Evolutionary conservation across 2,888 invertebrate species (phyloP), one percentile per base, ranked within the genome.

Genomic region (Leucoptera coffeella): DNA sequence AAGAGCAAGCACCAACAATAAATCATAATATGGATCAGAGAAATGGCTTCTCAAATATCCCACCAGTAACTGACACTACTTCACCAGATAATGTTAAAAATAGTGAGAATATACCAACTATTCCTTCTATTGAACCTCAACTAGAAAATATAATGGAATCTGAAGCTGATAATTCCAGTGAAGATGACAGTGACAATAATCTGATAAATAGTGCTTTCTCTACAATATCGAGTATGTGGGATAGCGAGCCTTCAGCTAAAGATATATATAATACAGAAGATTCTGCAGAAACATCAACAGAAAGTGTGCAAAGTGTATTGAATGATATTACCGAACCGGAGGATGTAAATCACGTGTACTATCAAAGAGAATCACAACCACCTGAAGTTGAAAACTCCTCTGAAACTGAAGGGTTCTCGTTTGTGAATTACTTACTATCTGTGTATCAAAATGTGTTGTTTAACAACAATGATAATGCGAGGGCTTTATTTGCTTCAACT

Each of bases 351-450:
- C 36, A 45, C 31, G 15, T 27, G n/a, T 27, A 22, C 12, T 14
- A 23, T 21, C 11, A 6, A 13, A 23, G 23, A 27, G n/a, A 21
- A n/a, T 28, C 7, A n/a, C n/a, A n/a, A n/a, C n/a, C n/a, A n/a
- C n/a, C n/a, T 23, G 40, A 42, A 22, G 35, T 32, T 20, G 40
- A 47, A 28, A 35, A 39, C 12, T 40, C 45, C 29, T n/a, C n/a
- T n/a, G n/a, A n/a, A n/a, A n/a, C n/a, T n/a, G 49, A 53, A 32
- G 42, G 47, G 15, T 64, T 60, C 40, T 64, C 65, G 23, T 48
- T 64, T 34, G 26, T 56, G 20, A 47, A 45, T 25, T 67, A 62
- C 34, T 30, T 65, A n/a, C 37, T 46, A 27, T 38, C 49, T 19
- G 45, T 45, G 19, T 62, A 56, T 35, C 47, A 50, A 32, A 47